These are phyloP conservation scores for Neodon shergylaensis DNA, from an alignment of 2,113 vertebrate genomes.

Conservation along the genomic window DNA sequence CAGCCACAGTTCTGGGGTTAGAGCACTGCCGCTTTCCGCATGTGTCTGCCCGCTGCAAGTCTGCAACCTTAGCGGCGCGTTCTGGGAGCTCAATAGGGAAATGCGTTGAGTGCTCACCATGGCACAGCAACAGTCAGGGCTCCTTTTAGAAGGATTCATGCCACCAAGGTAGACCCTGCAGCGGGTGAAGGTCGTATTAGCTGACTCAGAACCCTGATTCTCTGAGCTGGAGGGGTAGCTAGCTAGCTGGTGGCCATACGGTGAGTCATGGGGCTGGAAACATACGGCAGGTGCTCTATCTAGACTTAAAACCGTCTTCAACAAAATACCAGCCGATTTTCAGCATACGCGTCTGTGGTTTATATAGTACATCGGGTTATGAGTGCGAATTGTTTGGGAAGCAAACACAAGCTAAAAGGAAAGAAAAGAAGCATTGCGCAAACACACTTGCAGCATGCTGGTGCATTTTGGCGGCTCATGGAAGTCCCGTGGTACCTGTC, in stretches of 20 bases:
- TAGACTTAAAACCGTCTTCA: conserved; percentile 18
- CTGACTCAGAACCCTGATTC: conserved; percentile 31
- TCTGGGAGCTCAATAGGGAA: conserved; percentile 7
- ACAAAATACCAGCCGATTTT: conserved; percentile 14
- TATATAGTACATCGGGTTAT: neutral
- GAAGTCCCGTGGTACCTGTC: neutral
- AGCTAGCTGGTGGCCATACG: neutral
- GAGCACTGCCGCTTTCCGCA: neutral
- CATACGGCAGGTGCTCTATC: neutral
- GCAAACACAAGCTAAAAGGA: conserved; percentile 16
- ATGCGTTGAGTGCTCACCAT: neutral
- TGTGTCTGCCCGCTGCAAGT: neutral
- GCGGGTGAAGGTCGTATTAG: conserved; percentile 4
- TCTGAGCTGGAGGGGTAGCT: neutral
- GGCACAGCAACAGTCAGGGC: neutral
- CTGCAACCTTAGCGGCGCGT: neutral
- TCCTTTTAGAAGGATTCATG: neutral
- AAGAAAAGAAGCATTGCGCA: neutral
- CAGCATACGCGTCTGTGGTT: conserved; percentile 31
- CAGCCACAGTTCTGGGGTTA: neutral
- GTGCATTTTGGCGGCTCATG: neutral
- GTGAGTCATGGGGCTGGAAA: conserved; percentile 34
- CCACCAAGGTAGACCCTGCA: conserved; percentile 17
- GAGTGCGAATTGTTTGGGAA: conserved; percentile 28
- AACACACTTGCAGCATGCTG: neutral